These are phyloP conservation scores for Folsomia manolachei DNA, from an alignment of 2,888 invertebrate genomes.

Conservation along the genomic window DNA sequence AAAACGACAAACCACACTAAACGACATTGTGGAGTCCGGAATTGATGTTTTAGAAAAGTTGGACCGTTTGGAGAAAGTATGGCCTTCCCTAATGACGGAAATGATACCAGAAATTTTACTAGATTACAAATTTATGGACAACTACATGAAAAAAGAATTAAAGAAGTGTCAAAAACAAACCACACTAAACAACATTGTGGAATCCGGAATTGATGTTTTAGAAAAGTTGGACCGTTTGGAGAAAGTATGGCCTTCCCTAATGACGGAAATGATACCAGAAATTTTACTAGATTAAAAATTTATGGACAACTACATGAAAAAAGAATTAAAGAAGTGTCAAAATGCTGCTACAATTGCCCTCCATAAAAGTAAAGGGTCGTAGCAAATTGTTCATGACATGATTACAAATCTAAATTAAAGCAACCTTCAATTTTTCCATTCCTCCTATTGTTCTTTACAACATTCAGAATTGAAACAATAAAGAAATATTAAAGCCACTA, in stretches of 20 bases:
- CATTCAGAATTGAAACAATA: too few relatives aligned
- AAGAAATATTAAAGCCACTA: too few relatives aligned
- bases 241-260: slow-evolving; percentile 71
- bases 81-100: slow-evolving; percentile 73
- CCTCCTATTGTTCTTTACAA: too few relatives aligned
- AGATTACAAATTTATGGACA: slow-evolving; percentile 77
- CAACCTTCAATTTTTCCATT: too few relatives aligned
- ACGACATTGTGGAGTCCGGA: slow-evolving; percentile 62
- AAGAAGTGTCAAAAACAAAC: slow-evolving; percentile 44
- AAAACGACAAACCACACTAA: slow-evolving; percentile 11
- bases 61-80: slow-evolving; percentile 69
- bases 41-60: slow-evolving; percentile 74
- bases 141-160: slow-evolving; percentile 67
- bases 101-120: slow-evolving; percentile 73
- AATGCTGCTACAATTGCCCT: slow-evolving; percentile 25
- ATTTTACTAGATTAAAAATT: slow-evolving; percentile 77
- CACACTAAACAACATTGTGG: slow-evolving; percentile 54
- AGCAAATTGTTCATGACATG: too few relatives aligned
- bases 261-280: slow-evolving; percentile 73
- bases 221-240: slow-evolving; percentile 72
- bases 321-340: slow-evolving; percentile 53
- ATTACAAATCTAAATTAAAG: too few relatives aligned
- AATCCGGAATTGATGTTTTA: slow-evolving; percentile 72
- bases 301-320: slow-evolving; percentile 74
- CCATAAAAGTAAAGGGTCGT: neutral